A percentile compares a stretch with the other conserved stretches of the same genome.
These are phyloP conservation scores for Synergus japonicus DNA, from an alignment of 2,888 invertebrate species.

Conservation along the genomic window DNA sequence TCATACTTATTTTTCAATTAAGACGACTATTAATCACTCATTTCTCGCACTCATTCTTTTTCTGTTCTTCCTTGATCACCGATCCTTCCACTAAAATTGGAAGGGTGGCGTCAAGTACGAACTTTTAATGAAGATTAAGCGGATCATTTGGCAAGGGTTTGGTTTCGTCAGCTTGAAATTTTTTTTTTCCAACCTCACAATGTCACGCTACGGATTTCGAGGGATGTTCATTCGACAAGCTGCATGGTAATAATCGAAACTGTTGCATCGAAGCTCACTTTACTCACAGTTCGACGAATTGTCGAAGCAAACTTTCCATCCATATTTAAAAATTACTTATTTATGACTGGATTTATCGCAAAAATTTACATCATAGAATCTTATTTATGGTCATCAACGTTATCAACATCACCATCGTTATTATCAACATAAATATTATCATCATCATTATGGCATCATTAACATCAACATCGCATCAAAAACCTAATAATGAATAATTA, in stretches of 20 bases:
- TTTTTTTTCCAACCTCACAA: conserved; percentile 7
- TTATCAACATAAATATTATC: too few relatives aligned
- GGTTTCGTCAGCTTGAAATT: conserved; percentile 32
- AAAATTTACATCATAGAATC: too few relatives aligned
- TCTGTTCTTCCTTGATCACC: conserved; percentile 28
- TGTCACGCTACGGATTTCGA: neutral
- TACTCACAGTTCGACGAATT: too few relatives aligned
- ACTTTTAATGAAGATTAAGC: conserved; percentile 64
- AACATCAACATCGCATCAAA: too few relatives aligned
- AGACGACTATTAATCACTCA: conserved; percentile 62
- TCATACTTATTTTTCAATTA: conserved; percentile 64
- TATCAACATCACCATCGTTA: too few relatives aligned
- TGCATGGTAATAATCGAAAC: neutral
- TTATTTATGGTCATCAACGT: too few relatives aligned
- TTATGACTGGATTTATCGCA: too few relatives aligned
- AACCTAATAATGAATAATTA: too few relatives aligned
- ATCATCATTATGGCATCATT: too few relatives aligned
- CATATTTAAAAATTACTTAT: neutral
- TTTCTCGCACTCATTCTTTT: conserved; percentile 44
- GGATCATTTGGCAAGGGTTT: conserved; percentile 43
- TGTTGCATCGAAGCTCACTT: neutral
- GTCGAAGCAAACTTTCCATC: too few relatives aligned
- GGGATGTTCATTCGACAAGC: neutral
- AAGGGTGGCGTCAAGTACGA: conserved; percentile 43
- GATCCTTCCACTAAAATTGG: conserved; percentile 41